Base-by-base conservation (phyloP, 2,888 invertebrate species). In the Agrotis clavis region DNA sequence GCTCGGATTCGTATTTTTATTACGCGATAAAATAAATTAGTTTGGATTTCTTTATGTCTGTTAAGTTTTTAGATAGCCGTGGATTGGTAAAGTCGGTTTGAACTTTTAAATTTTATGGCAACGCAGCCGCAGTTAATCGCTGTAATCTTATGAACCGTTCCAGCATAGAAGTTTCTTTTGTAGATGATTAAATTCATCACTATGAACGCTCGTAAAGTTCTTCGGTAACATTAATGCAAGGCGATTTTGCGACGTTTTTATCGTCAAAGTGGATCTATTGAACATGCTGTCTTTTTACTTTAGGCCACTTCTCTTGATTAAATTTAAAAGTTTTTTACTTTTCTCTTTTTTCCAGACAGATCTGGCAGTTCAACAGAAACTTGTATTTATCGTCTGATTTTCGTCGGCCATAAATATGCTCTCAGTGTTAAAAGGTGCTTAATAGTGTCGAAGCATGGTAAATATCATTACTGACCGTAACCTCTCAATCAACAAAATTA, bases 171-270 rank as follows among this genome's bases (percentile, higher is more conserved):
- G 50, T 79, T 83, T 75, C 54, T 81, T 66, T 64, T 62, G 59
- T 72, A 59, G 71, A 75, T 84, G 57, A 79, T 79, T 74, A 75
- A 78, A 82, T 77, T 76, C 77, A 74, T 79, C 72, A 82, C 74
- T 74, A 70, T 71, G 59, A 71, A 61, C 35, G 69, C 30, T 74
- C 73, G 67, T 82, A 80, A 85, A 73, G 61, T 68, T 84, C 72
- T 80, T 61, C 68, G 75, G 73, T 82, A 77, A 79, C 71, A 77
- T 83, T 81, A 85, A 81, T 67, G 73, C 68, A 57, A 70, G 51
- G 35, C 19, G 48, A 74, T 81, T 71, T 67, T 63, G 76, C 53
- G 67, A 69, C 66, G 54, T 76, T 64, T 71, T 75, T 76, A 80
- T 76, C 53, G 71, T 35, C 25, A 16, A 69, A 68, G 66, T 76